Percentiles rank a stretch among this genome's conserved stretches.
phyloP scores from a whole-genome alignment of 2,113 vertebrate species.

The Callorhinus ursinus region DNA sequence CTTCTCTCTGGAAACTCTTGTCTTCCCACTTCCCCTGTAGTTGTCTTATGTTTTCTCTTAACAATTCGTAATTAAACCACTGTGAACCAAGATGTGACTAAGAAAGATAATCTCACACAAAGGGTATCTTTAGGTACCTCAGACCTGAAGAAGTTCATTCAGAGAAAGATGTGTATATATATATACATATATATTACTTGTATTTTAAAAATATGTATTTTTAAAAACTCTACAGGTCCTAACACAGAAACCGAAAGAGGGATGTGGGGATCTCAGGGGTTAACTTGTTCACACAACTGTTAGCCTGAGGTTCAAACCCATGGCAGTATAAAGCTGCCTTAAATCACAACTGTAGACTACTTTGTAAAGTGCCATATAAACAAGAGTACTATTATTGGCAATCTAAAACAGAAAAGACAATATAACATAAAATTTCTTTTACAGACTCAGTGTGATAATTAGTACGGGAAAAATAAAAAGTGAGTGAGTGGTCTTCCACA shows the following conservation, averaged over 20 bases:
- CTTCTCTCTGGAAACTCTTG: neutral
- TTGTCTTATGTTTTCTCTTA: neutral
- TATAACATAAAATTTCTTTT: neutral
- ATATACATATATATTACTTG: too few species aligned
- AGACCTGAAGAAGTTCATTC: neutral
- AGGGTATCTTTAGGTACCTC: neutral
- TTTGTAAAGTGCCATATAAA: neutral
- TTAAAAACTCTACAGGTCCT: neutral
- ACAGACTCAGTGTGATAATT: neutral
- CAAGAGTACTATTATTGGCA: neutral
- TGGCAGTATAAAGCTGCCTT: neutral
- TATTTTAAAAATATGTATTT: neutral
- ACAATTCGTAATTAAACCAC: neutral
- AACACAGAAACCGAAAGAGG: neutral
- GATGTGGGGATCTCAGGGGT: neutral
- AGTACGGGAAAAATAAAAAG: neutral
- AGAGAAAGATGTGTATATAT: neutral
- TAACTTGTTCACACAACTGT: neutral
- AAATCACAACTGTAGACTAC: neutral
- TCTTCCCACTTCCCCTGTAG: too few species aligned
- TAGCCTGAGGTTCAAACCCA: neutral
- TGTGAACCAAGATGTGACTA: neutral
- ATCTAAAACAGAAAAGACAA: neutral
- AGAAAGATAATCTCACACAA: conserved; percentile 2
- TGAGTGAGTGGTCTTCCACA: neutral